Evolutionary conservation across 2,888 invertebrate species (phyloP).

Genomic region (Caenorhabditis afra): DNA sequence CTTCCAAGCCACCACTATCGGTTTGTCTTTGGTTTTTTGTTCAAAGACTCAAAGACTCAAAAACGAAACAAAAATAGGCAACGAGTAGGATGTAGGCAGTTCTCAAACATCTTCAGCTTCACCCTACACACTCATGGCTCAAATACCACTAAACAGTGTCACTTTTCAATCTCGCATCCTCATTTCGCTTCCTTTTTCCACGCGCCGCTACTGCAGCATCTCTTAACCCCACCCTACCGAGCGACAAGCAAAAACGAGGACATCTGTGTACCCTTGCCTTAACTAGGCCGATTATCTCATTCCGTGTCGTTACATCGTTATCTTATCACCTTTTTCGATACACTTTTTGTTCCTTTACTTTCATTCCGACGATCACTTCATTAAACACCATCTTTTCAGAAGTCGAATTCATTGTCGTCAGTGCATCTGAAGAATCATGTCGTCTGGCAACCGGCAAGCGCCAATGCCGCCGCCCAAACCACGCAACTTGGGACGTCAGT

Average conservation of each 20-base stretch:
- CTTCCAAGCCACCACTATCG: constrained; percentile 15
- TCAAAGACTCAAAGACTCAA: constrained; percentile 7
- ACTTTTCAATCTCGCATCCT: constrained; percentile 38
- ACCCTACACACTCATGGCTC: constrained; percentile 25
- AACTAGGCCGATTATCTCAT: constrained; percentile 41
- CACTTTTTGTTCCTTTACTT: neutral
- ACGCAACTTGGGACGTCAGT: constrained; percentile 45
- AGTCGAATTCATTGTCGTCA: neutral
- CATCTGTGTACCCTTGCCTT: constrained; percentile 12
- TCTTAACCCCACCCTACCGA: constrained; percentile 2
- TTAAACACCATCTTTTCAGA: neutral
- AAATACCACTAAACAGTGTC: constrained; percentile 50
- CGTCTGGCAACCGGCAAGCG: constrained; percentile 54
- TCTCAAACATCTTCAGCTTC: constrained; percentile 14
- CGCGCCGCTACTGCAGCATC: neutral
- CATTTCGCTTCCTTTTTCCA: constrained; percentile 3
- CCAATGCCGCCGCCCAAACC: constrained; percentile 62
- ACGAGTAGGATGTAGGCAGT: neutral
- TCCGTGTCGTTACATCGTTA: neutral
- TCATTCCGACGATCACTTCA: neutral
- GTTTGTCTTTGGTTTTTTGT: constrained; percentile 16
- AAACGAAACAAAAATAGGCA: no score
- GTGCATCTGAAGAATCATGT: constrained; percentile 20
- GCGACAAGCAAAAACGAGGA: constrained; percentile 32
- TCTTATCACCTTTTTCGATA: constrained; percentile 5